Evolutionary conservation across 2,888 invertebrate genomes (phyloP).

Genomic region (Cetonia aurata): DNA sequence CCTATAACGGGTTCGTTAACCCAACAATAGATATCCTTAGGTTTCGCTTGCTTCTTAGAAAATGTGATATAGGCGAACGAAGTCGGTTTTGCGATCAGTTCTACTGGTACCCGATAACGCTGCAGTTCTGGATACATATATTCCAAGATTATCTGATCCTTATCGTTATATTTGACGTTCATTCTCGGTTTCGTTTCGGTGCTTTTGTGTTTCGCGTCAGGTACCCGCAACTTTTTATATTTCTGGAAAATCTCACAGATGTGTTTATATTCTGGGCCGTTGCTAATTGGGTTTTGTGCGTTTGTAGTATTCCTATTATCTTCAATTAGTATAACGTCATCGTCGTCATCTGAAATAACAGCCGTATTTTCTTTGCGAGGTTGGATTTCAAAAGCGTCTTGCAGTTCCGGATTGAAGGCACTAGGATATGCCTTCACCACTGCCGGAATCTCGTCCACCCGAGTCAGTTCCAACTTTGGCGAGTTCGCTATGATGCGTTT

Average conservation of each 20-base stretch:
- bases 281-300: neutral
- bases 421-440: neutral
- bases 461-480: conserved; percentile 18
- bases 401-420: neutral
- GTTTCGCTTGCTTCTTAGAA: neutral
- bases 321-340: conserved; percentile 18
- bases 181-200: conserved; percentile 19
- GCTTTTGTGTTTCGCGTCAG: neutral
- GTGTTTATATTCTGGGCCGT: neutral
- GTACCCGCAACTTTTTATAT: neutral
- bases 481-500: conserved; percentile 25
- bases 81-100: conserved; percentile 17
- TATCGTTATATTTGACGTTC: conserved; percentile 18
- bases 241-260: conserved; percentile 16
- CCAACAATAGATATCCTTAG: conserved; percentile 22
- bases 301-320: neutral
- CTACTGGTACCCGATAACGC: conserved; percentile 27
- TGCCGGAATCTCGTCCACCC: conserved; percentile 24
- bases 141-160: conserved; percentile 37
- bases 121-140: conserved; percentile 35
- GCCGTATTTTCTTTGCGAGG: too few relatives aligned
- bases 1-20: conserved; percentile 21
- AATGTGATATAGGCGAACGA: conserved; percentile 19
- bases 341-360: conserved; percentile 39
- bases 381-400: neutral